These are phyloP conservation scores for Asarcornis scutulata DNA, from an alignment of 2,113 vertebrate genomes.

Conservation along the genomic window DNA sequence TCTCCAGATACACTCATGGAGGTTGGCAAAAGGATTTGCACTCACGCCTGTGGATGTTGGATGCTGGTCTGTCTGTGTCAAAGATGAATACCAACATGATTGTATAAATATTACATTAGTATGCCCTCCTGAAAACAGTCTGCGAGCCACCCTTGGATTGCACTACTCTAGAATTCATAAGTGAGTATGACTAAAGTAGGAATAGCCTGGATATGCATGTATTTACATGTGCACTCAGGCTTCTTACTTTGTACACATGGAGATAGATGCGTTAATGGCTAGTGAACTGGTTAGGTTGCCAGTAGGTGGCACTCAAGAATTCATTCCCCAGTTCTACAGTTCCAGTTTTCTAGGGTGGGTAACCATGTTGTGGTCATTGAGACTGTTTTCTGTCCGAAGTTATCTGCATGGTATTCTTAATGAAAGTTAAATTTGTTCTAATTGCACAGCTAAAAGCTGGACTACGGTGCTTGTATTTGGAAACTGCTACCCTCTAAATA, in stretches of 20 bases:
- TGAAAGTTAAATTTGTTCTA: not conserved
- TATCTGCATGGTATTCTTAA: accelerated
- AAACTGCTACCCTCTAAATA: not conserved
- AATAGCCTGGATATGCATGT: not conserved
- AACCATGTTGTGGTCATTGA: accelerated
- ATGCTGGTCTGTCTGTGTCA: not conserved
- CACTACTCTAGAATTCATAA: not conserved
- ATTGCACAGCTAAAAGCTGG: not conserved
- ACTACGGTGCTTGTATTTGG: not conserved
- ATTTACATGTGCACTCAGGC: not conserved
- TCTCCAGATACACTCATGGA: not conserved
- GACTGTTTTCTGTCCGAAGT: accelerated
- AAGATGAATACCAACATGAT: not conserved
- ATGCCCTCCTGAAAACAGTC: not conserved
- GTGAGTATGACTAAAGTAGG: not conserved
- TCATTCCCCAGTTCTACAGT: accelerated
- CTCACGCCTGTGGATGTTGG: accelerated
- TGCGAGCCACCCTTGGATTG: not conserved
- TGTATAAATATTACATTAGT: not conserved
- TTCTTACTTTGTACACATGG: not conserved
- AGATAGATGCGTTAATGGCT: accelerated
- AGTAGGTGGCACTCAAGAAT: constrained; percentile 14
- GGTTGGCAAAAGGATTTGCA: not conserved
- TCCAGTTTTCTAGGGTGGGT: accelerated
- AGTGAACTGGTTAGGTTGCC: not conserved